Percentiles rank a stretch among this genome's conserved stretches.
phyloP scores from a whole-genome alignment of 1,140 invertebrate genomes.

The Drosophila melanica region DNA sequence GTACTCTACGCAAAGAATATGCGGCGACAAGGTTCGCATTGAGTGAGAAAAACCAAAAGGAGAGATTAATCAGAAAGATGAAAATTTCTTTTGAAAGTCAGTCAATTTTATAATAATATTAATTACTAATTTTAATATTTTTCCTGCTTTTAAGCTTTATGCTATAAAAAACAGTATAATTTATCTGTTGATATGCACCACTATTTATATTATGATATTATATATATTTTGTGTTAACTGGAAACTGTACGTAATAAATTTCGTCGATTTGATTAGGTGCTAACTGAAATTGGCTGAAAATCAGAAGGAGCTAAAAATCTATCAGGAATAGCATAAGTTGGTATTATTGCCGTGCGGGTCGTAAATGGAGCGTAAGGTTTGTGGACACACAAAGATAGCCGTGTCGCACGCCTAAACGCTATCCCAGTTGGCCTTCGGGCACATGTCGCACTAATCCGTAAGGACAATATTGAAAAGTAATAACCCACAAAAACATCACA shows the following conservation, averaged over 20 bases:
- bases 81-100: too few species aligned
- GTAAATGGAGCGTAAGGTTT: constrained; percentile 26
- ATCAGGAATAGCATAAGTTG: constrained; percentile 6
- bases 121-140: too few species aligned
- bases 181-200: too few species aligned
- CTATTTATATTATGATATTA: too few species aligned
- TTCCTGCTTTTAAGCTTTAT: too few species aligned
- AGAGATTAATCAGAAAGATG: background rate
- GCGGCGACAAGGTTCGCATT: background rate
- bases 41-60: background rate
- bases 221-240: too few species aligned
- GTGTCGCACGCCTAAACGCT: constrained; percentile 26
- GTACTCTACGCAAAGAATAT: background rate
- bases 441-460: constrained; percentile 78
- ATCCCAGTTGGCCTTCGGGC: constrained; percentile 48
- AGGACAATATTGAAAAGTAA: constrained; percentile 84
- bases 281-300: background rate
- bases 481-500: constrained; percentile 79
- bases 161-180: too few species aligned
- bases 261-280: background rate
- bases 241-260: too few species aligned
- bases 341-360: background rate
- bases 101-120: too few species aligned
- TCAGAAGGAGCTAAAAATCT: background rate
- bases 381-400: constrained; percentile 17